Evolutionary conservation across 2,797 vertebrate species (phyloP).

Genomic region (Anguilla marmorata): DNA sequence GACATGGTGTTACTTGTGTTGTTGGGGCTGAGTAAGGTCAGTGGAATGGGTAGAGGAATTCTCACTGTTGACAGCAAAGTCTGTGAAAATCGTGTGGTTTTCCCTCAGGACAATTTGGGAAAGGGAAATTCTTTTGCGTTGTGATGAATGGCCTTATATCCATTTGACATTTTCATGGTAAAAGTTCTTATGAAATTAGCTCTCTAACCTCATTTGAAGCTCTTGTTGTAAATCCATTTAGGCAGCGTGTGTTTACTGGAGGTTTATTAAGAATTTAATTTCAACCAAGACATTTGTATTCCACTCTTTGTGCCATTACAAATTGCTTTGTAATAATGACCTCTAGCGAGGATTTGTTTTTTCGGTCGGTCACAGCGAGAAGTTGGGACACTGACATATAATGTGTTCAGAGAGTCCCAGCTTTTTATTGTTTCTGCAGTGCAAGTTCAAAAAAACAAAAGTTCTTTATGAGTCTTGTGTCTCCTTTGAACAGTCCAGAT

Average conservation of each 20-base stretch:
- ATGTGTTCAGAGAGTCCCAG: slow-evolving; percentile 14
- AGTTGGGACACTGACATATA: neutral
- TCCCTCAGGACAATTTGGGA: slow-evolving; percentile 10
- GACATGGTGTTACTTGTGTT: slow-evolving; percentile 17
- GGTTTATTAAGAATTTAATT: slow-evolving; percentile 20
- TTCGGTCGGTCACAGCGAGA: neutral
- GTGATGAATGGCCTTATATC: slow-evolving; percentile 22
- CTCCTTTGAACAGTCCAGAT: slow-evolving; percentile 11
- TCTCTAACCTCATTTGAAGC: slow-evolving; percentile 13
- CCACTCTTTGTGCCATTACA: neutral
- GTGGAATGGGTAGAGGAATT: slow-evolving; percentile 19
- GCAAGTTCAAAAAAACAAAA: neutral
- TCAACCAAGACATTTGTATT: slow-evolving; percentile 9
- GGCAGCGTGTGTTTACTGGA: slow-evolving; percentile 11
- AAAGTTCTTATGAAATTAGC: slow-evolving; percentile 20
- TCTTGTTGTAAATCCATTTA: slow-evolving; percentile 16
- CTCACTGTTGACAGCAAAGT: slow-evolving; percentile 13
- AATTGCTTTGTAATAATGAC: slow-evolving; percentile 10
- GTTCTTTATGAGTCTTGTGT: neutral
- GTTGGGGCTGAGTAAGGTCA: neutral
- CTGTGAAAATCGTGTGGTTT: slow-evolving; percentile 16
- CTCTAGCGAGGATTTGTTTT: neutral
- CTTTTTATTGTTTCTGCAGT: neutral
- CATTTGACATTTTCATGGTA: slow-evolving; percentile 20
- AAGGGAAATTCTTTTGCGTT: slow-evolving; percentile 8